phyloP scores from a whole-genome alignment of 2,797 vertebrate genomes.

The Chanos chanos region DNA sequence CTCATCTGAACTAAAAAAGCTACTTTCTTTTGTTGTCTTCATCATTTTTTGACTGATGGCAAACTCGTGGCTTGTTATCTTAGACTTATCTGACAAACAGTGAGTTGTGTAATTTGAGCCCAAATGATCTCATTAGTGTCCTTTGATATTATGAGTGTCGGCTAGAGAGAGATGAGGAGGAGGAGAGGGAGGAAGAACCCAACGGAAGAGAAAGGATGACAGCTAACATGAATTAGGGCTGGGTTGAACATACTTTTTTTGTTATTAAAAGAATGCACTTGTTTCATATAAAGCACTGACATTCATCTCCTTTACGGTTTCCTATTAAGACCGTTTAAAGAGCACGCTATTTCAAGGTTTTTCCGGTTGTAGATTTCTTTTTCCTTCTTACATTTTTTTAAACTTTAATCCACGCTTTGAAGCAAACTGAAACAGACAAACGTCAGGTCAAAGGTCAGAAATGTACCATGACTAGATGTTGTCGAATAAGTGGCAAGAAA shows the following conservation, averaged over 20 bases:
- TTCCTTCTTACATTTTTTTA: background rate
- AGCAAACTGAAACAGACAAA: background rate
- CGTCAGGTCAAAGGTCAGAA: background rate
- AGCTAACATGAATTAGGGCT: conserved; percentile 36
- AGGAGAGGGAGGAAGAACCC: background rate
- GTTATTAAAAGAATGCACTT: conserved; percentile 51
- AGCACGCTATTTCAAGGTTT: conserved; percentile 5
- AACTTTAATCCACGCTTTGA: conserved; percentile 9
- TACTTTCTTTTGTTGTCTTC: conserved; percentile 39
- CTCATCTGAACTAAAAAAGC: background rate
- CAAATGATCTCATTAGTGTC: conserved; percentile 55
- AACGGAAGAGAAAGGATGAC: conserved; percentile 40
- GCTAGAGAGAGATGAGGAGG: conserved; percentile 10
- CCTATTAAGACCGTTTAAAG: conserved; percentile 1
- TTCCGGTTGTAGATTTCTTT: background rate
- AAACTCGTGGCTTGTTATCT: conserved; percentile 52
- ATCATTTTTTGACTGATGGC: conserved; percentile 50
- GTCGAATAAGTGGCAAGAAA: conserved; percentile 19
- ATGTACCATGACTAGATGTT: background rate
- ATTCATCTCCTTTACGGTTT: conserved; percentile 20
- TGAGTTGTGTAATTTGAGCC: conserved; percentile 52
- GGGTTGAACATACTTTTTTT: conserved; percentile 50
- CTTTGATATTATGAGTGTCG: conserved; percentile 51
- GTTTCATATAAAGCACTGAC: conserved; percentile 55
- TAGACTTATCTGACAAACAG: conserved; percentile 55